These are phyloP conservation scores for Hipposideros armiger DNA, from an alignment of 2,113 vertebrate genomes.

Conservation along the genomic window DNA sequence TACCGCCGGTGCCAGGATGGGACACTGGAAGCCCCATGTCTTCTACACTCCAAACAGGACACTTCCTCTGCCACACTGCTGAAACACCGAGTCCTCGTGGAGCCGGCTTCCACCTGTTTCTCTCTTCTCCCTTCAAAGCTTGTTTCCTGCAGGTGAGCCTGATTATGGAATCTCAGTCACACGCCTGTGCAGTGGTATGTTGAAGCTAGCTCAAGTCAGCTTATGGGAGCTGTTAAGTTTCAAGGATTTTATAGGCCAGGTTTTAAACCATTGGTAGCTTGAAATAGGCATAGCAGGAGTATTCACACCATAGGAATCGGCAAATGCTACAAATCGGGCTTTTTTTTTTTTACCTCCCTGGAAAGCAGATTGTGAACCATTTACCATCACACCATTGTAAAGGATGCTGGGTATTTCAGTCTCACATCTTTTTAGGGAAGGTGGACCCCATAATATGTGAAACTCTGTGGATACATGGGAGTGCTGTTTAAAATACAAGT, in stretches of 20 bases:
- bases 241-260: neutral
- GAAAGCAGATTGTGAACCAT: constrained; percentile 28
- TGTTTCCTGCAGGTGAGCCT: neutral
- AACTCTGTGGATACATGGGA: neutral
- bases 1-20: accelerated
- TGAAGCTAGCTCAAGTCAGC: neutral
- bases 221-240: neutral
- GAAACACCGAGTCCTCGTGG: neutral
- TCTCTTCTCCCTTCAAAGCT: neutral
- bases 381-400: neutral
- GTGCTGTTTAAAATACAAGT: constrained; percentile 25
- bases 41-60: neutral
- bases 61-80: neutral
- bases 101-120: neutral
- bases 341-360: neutral
- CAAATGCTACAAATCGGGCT: neutral
- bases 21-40: neutral
- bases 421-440: neutral
- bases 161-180: neutral
- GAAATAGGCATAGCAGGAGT: neutral
- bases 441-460: neutral
- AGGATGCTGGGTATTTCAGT: neutral
- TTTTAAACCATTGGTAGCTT: constrained; percentile 20
- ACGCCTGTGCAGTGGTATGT: neutral
- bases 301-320: neutral